Evolutionary conservation across 2,797 vertebrate species (phyloP), one percentile per base, ranked within the genome.

Genomic region (Nothura maculosa): DNA sequence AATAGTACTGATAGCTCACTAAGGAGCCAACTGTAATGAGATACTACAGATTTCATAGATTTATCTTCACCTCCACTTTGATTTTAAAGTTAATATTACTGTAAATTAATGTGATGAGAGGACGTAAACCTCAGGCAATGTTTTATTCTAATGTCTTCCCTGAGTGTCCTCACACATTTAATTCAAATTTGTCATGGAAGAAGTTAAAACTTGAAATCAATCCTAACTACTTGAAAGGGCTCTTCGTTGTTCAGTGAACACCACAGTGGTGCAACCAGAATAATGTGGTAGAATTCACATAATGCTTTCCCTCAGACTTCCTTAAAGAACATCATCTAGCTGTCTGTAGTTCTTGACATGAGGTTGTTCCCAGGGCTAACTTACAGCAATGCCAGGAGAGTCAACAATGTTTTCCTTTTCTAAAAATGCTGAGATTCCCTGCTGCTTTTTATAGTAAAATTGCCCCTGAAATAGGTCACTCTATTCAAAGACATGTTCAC

Each of bases 1-100:
- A 55, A 43, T 66, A 80, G 63, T 34, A 60, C 20, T 34, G 19
- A 27, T 25, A 54, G 27, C 75, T 76, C 60, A 38, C 42, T 76
- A 74, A 63, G 85, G 60, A 85, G 27, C 12, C 0, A 0, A 48
- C 8, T 43, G 43, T 10, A 62, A 19, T 0, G 0, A 66, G 20
- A 34, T 67, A 19, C 32, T 62, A 20, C 21, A 62, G 25, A 52
- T 27, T 66, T 54, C 18, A 66, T 50, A 78, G n/a, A 58, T 62
- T 77, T 82, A n/a, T 85, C 78, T 32, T 76, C 52, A 57, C 20
- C 12, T 47, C 25, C 9, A 15, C 52, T 64, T 73, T 38, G 9
- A 74, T 76, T 81, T 82, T 70, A 63, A 76, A 74, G 15, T 5
- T 73, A 75, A 40, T 48, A 34, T 48, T 72, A 38, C 30, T 83